These are phyloP conservation scores for Lochmaea crataegi DNA, from an alignment of 2,888 invertebrate genomes.

Conservation along the genomic window DNA sequence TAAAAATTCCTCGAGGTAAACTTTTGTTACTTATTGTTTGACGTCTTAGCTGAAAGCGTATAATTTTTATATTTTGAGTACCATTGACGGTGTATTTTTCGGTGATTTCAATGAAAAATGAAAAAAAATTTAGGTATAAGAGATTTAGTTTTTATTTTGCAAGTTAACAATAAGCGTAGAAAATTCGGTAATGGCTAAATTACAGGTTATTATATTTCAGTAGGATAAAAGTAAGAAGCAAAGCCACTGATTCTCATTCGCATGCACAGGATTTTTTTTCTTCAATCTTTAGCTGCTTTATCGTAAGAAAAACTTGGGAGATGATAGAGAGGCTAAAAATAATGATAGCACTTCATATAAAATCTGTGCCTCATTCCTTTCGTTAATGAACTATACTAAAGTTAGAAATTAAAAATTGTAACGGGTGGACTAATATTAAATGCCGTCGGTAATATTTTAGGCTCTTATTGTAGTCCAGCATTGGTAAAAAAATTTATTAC, in stretches of 20 bases:
- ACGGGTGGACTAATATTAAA: too few species aligned
- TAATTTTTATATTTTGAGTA: constrained; percentile 15
- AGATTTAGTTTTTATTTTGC: not conserved
- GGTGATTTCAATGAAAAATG: not conserved
- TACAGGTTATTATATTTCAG: not conserved
- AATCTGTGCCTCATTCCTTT: not conserved
- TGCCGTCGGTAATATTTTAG: too few species aligned
- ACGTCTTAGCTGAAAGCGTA: constrained; percentile 16
- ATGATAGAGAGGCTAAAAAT: too few species aligned
- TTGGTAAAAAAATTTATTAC: too few species aligned
- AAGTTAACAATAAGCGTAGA: not conserved
- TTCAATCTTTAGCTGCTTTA: not conserved
- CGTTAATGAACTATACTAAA: too few species aligned
- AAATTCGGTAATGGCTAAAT: not conserved
- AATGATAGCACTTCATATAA: not conserved
- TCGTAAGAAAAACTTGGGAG: too few species aligned
- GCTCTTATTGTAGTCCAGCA: too few species aligned
- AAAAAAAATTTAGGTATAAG: not conserved
- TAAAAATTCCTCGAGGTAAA: constrained; percentile 27
- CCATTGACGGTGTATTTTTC: not conserved
- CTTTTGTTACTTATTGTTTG: constrained; percentile 20
- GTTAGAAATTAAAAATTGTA: too few species aligned
- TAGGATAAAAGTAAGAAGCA: not conserved
- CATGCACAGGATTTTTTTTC: not conserved
- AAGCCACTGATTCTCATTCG: not conserved